phyloP scores from a whole-genome alignment of 2,888 invertebrate genomes.

The Corythucha ciliata region DNA sequence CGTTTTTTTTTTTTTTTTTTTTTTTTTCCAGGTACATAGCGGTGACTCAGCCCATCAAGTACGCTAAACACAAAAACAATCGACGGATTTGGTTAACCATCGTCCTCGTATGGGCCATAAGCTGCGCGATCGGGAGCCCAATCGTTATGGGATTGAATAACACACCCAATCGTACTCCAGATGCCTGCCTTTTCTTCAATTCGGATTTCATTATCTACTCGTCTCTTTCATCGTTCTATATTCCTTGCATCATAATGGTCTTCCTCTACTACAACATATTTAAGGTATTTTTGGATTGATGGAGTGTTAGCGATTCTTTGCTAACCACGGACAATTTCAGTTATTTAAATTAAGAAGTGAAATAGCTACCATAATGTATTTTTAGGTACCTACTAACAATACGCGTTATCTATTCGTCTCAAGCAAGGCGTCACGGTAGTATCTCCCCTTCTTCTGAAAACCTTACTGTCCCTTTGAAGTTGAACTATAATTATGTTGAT shows the following conservation, averaged over 20 bases:
- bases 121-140: conserved; percentile 89
- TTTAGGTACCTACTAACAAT: no score
- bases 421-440: no score
- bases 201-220: conserved; percentile 97
- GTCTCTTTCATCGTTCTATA: conserved; percentile 95
- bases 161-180: conserved; percentile 71
- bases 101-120: conserved; percentile 89
- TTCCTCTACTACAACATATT: conserved; percentile 96
- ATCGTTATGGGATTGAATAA: conserved; percentile 94
- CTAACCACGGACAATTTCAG: no score
- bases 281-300: conserved; percentile 53
- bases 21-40: conserved; percentile 76
- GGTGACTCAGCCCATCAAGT: conserved; percentile 97
- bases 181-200: conserved; percentile 92
- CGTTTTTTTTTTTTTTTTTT: background rate
- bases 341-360: no score
- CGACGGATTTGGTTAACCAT: conserved; percentile 90
- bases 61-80: conserved; percentile 96
- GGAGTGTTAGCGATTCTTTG: no score
- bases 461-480: no score
- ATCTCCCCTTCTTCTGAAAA: no score
- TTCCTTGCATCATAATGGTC: conserved; percentile 97
- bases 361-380: no score
- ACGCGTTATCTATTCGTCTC: no score
- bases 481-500: no score